These are phyloP conservation scores for Trichoplusia ni DNA, from an alignment of 1,140 invertebrate genomes.

Conservation along the genomic window DNA sequence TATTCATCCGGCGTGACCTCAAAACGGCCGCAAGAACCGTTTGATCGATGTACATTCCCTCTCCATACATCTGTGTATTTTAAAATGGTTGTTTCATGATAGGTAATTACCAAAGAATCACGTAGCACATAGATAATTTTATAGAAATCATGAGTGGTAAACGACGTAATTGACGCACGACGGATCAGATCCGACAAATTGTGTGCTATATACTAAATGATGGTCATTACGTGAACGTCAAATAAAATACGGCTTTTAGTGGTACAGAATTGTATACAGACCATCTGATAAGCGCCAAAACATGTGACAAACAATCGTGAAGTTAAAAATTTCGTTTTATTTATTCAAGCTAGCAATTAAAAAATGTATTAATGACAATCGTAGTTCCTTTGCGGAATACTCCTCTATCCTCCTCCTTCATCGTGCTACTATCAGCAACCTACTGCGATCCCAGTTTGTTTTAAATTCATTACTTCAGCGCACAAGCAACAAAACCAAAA, in stretches of 20 bases:
- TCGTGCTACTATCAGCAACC: no score
- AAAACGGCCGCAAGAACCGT: slow-evolving; percentile 68
- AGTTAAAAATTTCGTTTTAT: no score
- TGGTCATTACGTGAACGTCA: slow-evolving; percentile 19
- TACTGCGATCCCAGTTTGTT: no score
- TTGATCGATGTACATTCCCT: slow-evolving; percentile 46
- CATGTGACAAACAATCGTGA: no score
- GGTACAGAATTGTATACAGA: background rate
- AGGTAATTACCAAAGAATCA: slow-evolving; percentile 33
- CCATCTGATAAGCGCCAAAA: no score
- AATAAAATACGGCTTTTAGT: slow-evolving; percentile 20
- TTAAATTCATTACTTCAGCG: no score
- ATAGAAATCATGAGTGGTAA: slow-evolving; percentile 33
- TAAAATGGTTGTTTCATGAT: slow-evolving; percentile 34
- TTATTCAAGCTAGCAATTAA: no score
- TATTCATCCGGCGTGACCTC: slow-evolving; percentile 73
- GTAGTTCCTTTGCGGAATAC: no score
- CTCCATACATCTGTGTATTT: slow-evolving; percentile 31
- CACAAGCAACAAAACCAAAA: no score
- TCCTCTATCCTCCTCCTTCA: no score
- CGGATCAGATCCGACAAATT: slow-evolving; percentile 15
- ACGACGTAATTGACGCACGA: slow-evolving; percentile 21
- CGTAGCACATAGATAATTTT: slow-evolving; percentile 33
- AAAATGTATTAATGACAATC: no score
- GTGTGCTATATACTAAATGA: slow-evolving; percentile 18